phyloP scores from a whole-genome alignment of 2,113 vertebrate species.

The Gila orcuttii region DNA sequence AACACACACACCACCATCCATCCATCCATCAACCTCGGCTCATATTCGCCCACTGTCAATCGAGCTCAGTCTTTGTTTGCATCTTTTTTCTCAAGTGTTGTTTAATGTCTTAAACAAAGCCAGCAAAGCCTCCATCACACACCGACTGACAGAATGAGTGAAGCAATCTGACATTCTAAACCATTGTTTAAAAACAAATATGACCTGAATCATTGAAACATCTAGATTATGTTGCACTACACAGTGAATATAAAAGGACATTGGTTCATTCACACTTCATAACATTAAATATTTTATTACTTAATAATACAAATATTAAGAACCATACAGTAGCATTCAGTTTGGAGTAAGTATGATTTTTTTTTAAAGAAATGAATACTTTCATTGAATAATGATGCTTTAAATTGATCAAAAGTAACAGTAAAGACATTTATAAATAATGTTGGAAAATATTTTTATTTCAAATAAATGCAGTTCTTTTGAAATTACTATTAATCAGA shows the following conservation, averaged over 20 bases:
- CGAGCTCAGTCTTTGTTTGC: conserved; percentile 8
- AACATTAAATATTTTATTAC: neutral
- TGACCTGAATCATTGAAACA: neutral
- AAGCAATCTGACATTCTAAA: neutral
- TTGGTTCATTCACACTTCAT: neutral
- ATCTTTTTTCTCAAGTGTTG: neutral
- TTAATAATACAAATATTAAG: neutral
- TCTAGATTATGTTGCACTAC: neutral
- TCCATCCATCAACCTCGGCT: conserved; percentile 35
- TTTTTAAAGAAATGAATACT: too few relatives aligned
- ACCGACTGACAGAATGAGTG: neutral
- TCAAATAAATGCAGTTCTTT: too few relatives aligned
- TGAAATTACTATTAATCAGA: too few relatives aligned
- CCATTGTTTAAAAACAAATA: conserved; percentile 20
- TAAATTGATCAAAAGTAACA: too few relatives aligned
- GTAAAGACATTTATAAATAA: too few relatives aligned
- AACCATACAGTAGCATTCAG: neutral
- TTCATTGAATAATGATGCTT: too few relatives aligned
- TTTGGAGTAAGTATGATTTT: neutral
- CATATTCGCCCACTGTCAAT: conserved; percentile 35
- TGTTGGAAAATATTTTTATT: too few relatives aligned
- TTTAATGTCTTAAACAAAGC: conserved; percentile 10
- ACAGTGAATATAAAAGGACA: neutral
- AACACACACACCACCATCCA: conserved; percentile 43
- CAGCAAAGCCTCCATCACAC: conserved; percentile 15